Evolutionary conservation across 1,140 invertebrate genomes (phyloP).

Genomic region (Macrocentrus cingulum): DNA sequence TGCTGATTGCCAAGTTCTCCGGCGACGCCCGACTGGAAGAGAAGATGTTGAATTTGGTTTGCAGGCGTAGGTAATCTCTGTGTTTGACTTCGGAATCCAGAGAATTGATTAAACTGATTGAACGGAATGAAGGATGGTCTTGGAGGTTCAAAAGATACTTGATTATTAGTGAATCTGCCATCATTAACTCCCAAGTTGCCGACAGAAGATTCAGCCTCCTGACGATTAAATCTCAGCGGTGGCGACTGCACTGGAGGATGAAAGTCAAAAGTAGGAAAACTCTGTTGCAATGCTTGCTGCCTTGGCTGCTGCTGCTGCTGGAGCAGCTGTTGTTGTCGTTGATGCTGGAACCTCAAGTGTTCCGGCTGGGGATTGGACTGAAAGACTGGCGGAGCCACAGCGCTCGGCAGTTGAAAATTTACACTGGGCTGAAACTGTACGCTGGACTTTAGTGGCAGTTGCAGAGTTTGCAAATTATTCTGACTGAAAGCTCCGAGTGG

Average conservation of each 20-base stretch:
- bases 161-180: conserved; percentile 36
- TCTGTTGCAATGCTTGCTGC: conserved; percentile 51
- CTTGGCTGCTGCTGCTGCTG: conserved; percentile 39
- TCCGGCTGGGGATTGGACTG: conserved; percentile 31
- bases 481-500: conserved; percentile 39
- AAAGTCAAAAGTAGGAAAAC: conserved; percentile 54
- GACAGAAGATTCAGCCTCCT: conserved; percentile 50
- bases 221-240: conserved; percentile 57
- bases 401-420: conserved; percentile 48
- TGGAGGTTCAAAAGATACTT: conserved; percentile 36
- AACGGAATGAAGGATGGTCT: conserved; percentile 35
- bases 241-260: conserved; percentile 54
- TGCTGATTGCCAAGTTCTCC: conserved; percentile 43
- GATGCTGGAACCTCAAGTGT: conserved; percentile 34
- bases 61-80: conserved; percentile 54
- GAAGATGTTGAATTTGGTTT: conserved; percentile 65
- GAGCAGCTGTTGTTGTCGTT: conserved; percentile 31
- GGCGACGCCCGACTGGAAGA: conserved; percentile 66
- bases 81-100: conserved; percentile 32
- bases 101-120: conserved; percentile 40
- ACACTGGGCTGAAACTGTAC: conserved; percentile 55
- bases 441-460: conserved; percentile 36
- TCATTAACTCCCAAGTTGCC: conserved; percentile 65
- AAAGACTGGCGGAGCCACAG: conserved; percentile 36
- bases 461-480: conserved; percentile 34